Evolutionary conservation across 30 jellyfish, hydroid and myxozoan genomes (phyloP).

Genomic region (Hydra vulgaris): DNA sequence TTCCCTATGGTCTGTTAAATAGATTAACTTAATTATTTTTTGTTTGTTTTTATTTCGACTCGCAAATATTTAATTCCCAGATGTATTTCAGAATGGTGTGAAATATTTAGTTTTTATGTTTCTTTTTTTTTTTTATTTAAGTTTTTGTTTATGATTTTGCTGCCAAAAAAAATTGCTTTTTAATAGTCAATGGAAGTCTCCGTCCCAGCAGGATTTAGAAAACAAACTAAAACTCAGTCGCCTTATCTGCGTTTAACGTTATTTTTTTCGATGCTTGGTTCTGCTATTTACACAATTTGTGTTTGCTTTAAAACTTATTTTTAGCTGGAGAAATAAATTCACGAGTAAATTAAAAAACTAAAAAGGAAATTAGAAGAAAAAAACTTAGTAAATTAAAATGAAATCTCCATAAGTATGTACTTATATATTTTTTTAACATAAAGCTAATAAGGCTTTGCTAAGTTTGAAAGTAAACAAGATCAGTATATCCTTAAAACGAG

Average conservation of each 20-base stretch:
- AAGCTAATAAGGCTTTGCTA: not conserved
- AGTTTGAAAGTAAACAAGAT: not conserved
- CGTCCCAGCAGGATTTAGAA: not conserved
- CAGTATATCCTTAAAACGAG: not conserved
- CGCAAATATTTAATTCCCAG: not conserved
- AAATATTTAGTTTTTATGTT: not conserved
- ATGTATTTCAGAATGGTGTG: not conserved
- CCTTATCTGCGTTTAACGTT: not conserved
- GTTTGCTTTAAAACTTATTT: not conserved
- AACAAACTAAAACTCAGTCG: not conserved
- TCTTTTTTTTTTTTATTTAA: not conserved
- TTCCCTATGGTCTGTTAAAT: not conserved
- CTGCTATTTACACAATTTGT: not conserved
- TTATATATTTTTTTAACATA: too few relatives aligned
- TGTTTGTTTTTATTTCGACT: not conserved
- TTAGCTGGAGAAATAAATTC: not conserved
- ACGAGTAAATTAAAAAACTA: not conserved
- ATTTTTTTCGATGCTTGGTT: not conserved
- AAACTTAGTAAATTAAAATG: too few relatives aligned
- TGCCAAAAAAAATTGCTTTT: not conserved
- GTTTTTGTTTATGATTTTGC: not conserved
- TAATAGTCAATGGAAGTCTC: not conserved
- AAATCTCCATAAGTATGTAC: too few relatives aligned
- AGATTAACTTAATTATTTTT: not conserved
- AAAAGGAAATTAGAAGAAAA: too few relatives aligned